Base-by-base conservation (phyloP, 2,888 invertebrate genomes). In the Troglohyphantes excavatus region DNA sequence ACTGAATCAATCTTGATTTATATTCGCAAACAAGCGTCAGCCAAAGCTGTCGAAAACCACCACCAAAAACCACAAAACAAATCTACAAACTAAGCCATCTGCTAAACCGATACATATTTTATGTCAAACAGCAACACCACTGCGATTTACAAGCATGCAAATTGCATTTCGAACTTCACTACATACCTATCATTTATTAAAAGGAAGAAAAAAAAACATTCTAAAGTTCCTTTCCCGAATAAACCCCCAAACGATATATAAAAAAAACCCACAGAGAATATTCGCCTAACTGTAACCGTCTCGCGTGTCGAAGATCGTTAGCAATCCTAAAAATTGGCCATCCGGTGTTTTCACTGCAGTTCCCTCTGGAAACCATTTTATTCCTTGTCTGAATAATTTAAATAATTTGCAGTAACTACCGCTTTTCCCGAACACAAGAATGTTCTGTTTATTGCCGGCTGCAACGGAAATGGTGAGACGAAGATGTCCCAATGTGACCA, bases 361-460 rank as follows among this genome's bases (percentile, higher is more conserved):
- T 46, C 46, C 21, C 26, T 63, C 23, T 5, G 11, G 27, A 17
- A 17, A 29, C 29, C 29, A n/a, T 33, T 39, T 68, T 29, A 21
- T 61, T 33, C 29, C 29, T 7, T 76, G 29, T 33, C 27, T 76
- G 76, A 76, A 76, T 76, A 76, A 76, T 76, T 76, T 76, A 76
- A 76, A 76, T 76, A 76, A 76, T 76, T 76, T 76, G 61, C 6
- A 33, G 46, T 73, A 73, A 53, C 46, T 73, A 73, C 72, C 11
- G 9, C 68, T 73, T 5, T 26, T 9, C 1, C 5, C 23, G 21
- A 33, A 33, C n/a, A 11, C 11, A 27, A 23, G 26, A 68, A 43
- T 73, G 72, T 43, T 26, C 46, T 73, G 72, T 73, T 73, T 73
- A 73, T 73, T 73, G 23, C 63, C 23, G 19, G 6, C 33, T 68